Percentiles rank a stretch among this genome's conserved stretches.
Evolutionary conservation across 2,888 invertebrate species (phyloP).

Genomic region (Dynastes maya): DNA sequence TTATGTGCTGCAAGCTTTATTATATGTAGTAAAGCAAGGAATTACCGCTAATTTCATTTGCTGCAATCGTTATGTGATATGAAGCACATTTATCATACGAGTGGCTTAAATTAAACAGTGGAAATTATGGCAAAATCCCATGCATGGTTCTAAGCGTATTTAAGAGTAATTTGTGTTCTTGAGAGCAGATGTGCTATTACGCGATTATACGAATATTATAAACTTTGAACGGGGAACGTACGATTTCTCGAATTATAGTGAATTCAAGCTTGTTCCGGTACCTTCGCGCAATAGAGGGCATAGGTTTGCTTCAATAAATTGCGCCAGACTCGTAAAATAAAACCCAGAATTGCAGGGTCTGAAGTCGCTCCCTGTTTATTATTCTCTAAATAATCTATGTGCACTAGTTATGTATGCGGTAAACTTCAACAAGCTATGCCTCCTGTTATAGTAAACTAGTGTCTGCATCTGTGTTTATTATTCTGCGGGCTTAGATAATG

Average conservation of each 20-base stretch:
- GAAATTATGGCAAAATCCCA: too few relatives aligned
- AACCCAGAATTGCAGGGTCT: constrained; percentile 16
- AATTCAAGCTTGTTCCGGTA: neutral
- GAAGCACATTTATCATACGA: too few relatives aligned
- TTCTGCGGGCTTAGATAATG: too few relatives aligned
- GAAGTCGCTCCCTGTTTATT: constrained; percentile 10
- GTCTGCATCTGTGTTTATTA: too few relatives aligned
- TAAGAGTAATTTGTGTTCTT: neutral
- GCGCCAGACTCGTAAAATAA: constrained; percentile 11
- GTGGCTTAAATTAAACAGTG: too few relatives aligned
- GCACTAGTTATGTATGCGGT: constrained; percentile 2
- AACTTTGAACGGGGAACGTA: neutral
- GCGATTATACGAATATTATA: constrained; percentile 1
- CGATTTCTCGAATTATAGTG: neutral
- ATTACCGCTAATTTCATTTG: too few relatives aligned
- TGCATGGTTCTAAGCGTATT: too few relatives aligned
- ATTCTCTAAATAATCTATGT: constrained; percentile 18
- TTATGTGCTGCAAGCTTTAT: too few relatives aligned
- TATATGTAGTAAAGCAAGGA: too few relatives aligned
- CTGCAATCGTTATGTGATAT: too few relatives aligned
- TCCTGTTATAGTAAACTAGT: too few relatives aligned
- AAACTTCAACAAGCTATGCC: neutral
- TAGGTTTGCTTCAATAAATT: constrained; percentile 14
- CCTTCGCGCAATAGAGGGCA: neutral
- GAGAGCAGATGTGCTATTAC: neutral